Percentiles rank a stretch among this genome's conserved stretches.
Evolutionary conservation across 2,888 invertebrate species (phyloP).

Genomic region (Drosophila ochracea): DNA sequence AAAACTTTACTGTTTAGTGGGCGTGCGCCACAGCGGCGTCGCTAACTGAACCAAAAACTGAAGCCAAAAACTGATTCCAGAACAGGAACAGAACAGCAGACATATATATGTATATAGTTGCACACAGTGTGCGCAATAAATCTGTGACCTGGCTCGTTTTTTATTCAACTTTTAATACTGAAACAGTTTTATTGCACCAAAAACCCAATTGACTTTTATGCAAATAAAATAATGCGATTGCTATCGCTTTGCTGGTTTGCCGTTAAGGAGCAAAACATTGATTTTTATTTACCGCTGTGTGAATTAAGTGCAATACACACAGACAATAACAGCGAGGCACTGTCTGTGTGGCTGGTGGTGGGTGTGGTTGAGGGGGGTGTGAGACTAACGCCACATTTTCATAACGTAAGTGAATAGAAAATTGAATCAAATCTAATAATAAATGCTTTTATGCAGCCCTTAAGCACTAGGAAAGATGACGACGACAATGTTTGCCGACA

Average conservation of each 20-base stretch:
- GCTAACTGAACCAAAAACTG: conserved; percentile 22
- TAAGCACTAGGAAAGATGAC: conserved; percentile 79
- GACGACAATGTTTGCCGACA: conserved; percentile 48
- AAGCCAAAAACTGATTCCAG: conserved; percentile 25
- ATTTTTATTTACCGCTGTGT: conserved; percentile 73
- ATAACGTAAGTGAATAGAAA: conserved; percentile 81
- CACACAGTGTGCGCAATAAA: conserved; percentile 21
- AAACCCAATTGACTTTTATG: conserved; percentile 77
- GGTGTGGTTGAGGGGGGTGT: not conserved
- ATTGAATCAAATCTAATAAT: conserved; percentile 81
- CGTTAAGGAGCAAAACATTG: conserved; percentile 65
- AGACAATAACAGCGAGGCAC: not conserved
- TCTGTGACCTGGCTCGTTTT: conserved; percentile 39
- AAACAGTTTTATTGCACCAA: conserved; percentile 67
- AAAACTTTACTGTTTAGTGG: conserved; percentile 65
- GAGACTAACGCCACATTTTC: conserved; percentile 69
- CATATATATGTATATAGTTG: not conserved
- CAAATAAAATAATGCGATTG: conserved; percentile 76
- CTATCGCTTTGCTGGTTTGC: conserved; percentile 44
- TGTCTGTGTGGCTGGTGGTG: not conserved
- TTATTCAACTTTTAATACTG: conserved; percentile 48
- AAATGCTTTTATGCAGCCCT: conserved; percentile 81
- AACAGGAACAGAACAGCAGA: conserved; percentile 17
- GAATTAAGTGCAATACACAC: conserved; percentile 63
- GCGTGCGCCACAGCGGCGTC: conserved; percentile 72